Base-by-base conservation (phyloP, 2,888 invertebrate species). In the Drosophila mettleri region DNA sequence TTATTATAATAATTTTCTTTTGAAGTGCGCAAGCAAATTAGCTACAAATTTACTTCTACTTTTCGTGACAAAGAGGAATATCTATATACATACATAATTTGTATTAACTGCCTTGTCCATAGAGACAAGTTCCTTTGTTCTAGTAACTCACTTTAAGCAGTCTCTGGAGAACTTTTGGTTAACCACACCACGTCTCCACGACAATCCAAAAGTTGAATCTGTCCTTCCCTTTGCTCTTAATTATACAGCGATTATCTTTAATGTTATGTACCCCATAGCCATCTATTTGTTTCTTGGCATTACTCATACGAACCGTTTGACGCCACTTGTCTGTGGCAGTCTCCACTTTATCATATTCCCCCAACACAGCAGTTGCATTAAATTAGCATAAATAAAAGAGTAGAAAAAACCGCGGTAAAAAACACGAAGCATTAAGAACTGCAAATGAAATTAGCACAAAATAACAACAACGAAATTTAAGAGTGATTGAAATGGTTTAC, bases 341-440 rank as follows among this genome's bases (percentile, higher is more conserved):
- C 16, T 20, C 3, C 20, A 20, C n/a, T 45, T n/a, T 34, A 36
- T 53, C 41, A 61, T 43, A 62, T 34, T 52, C 27, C 3, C 33
- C 22, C 24, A 63, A 59, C 38, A 67, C 52, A 74, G 83, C 65
- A 82, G 79, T 77, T 72, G 83, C 66, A 83, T 80, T 80, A 72
- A 80, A 77, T 83, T 75, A 59, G 51, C 70, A 86, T 83, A 67
- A 78, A 80, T 70, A 78, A 71, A 62, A 51, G 22, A 68, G 48
- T 29, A 41, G 24, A 53, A 45, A 48, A 54, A 51, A 73, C 39
- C 46, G 36, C 27, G n/a, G 34, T 20, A 61, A 60, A 57, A 57
- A 65, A 66, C 59, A 73, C 68, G 54, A 66, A 58, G 48, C 59
- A 61, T 61, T 63, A 71, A 74, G 65, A 65, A 60, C 54, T 61